Base-by-base conservation (phyloP, 2,888 invertebrate genomes). In the Tetranychus piercei region DNA sequence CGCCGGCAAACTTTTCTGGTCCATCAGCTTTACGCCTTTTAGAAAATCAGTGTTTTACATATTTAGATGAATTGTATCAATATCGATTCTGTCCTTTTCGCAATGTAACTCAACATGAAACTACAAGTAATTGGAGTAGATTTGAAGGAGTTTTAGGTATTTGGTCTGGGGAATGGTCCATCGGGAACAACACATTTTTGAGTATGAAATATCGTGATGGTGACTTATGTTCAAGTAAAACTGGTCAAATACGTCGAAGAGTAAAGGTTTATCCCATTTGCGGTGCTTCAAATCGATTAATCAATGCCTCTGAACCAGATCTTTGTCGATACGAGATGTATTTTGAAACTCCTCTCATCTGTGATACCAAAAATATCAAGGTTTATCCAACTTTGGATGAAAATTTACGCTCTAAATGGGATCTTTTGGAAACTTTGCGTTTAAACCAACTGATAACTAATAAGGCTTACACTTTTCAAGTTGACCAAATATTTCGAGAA, bases 91-190 rank as follows among this genome's bases (percentile, higher is more conserved):
- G 78, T 73, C 77, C 77, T 3, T 77, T 78, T 64, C 65, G 75
- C 20, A 78, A 78, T 75, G 45, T 78, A 22, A 78, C 78, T 45
- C 78, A 78, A 71, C 77, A 77, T 75, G 78, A 78, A 75, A 74
- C 74, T 34, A 64, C 75, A 34, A 74, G 75, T 8, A 69, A 20
- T n/a, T 69, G 69, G 69, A 11, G 15, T 22, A 9, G 22, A 22
- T 69, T 69, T 23, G 23, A 34, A 22, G 69, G 22, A 11, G 23
- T 69, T 69, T 11, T 69, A 20, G 69, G 69, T 11, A 22, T 69
- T 22, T 69, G 69, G 69, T 69, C 69, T 18, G 69, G 69, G 1
- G 23, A 69, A 22, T 69, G 69, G 69, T 22, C 23, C 11, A 69
- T 69, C 20, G 69, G 20, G 1, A 69, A 69, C n/a, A 69, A 69